A percentile compares a stretch with the other conserved stretches of the same genome.
Evolutionary conservation across 2,113 vertebrate genomes (phyloP).

Genomic region (Talpa occidentalis): DNA sequence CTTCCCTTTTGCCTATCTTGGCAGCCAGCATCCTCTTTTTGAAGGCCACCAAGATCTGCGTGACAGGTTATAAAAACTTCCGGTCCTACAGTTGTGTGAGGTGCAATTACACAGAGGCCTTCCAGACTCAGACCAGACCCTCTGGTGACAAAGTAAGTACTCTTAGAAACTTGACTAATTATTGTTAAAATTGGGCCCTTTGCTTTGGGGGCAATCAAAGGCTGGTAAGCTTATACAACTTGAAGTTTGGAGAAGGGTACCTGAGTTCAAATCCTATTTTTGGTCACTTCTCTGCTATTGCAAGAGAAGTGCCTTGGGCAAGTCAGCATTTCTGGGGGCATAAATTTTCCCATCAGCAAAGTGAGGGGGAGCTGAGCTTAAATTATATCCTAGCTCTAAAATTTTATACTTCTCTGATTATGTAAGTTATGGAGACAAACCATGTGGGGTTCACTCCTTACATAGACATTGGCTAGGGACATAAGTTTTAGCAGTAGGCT

Average conservation of each 20-base stretch:
- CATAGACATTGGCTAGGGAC: background rate
- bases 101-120: conserved; percentile 79
- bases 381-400: background rate
- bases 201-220: background rate
- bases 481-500: background rate
- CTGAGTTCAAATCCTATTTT: background rate
- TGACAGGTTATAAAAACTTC: conserved; percentile 9
- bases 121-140: conserved; percentile 72
- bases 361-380: background rate
- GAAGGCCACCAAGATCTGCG: conserved; percentile 81
- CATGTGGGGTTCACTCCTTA: background rate
- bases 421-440: background rate
- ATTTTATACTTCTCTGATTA: background rate
- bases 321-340: background rate
- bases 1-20: background rate
- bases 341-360: background rate
- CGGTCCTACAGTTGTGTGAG: conserved; percentile 62
- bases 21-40: conserved; percentile 77
- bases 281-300: background rate
- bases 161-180: background rate
- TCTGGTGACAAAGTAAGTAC: conserved; percentile 68
- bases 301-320: background rate
- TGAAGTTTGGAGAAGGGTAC: background rate
- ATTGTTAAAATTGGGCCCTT: background rate
- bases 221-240: background rate